phyloP scores from a whole-genome alignment of 2,888 invertebrate species.

The Brenthis daphne region DNA sequence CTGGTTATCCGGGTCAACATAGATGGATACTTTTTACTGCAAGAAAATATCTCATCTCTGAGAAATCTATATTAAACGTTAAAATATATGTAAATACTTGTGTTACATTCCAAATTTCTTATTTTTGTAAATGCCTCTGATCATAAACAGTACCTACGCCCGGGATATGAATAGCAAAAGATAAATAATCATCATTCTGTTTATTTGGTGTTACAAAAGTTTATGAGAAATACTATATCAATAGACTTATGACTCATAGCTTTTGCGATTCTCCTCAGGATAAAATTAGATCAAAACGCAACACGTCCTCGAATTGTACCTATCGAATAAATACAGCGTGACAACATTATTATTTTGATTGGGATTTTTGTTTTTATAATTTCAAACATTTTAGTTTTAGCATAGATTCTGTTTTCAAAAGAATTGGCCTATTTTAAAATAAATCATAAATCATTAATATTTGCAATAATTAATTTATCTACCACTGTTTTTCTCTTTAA shows the following conservation, averaged over 20 bases:
- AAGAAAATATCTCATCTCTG: too few relatives aligned
- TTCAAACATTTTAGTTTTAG: not conserved
- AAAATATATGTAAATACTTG: too few relatives aligned
- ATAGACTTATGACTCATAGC: slow-evolving; percentile 56
- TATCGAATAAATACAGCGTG: not conserved
- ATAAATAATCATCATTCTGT: not conserved
- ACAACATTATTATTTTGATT: slow-evolving; percentile 10
- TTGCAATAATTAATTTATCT: not conserved
- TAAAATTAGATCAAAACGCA: slow-evolving; percentile 60
- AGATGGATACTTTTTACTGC: too few relatives aligned
- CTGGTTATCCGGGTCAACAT: too few relatives aligned
- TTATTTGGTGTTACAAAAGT: slow-evolving; percentile 40
- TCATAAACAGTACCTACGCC: not conserved
- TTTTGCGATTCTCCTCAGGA: slow-evolving; percentile 44
- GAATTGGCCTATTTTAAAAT: too few relatives aligned
- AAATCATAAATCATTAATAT: too few relatives aligned
- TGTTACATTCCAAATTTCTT: not conserved
- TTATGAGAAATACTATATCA: slow-evolving; percentile 30
- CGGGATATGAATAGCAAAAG: not conserved
- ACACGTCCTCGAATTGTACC: slow-evolving; percentile 37
- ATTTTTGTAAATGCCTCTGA: too few relatives aligned
- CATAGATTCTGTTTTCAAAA: too few relatives aligned
- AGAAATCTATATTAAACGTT: too few relatives aligned
- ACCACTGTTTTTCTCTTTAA: too few relatives aligned
- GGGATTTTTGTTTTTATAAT: not conserved